Base-by-base conservation (phyloP, 2,797 vertebrate species). In the Synanceia verrucosa region DNA sequence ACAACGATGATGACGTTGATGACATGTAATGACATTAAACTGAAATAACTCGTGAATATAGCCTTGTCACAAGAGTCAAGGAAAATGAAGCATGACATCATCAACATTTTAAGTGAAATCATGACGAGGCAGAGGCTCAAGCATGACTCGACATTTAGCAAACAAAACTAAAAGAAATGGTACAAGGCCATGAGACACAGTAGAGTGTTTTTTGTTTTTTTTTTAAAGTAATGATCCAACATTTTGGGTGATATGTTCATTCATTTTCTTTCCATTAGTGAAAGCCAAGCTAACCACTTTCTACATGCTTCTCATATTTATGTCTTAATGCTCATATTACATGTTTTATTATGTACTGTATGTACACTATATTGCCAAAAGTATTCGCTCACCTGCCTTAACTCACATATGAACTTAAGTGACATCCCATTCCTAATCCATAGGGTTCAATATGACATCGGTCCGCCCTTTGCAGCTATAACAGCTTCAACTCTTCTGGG, bases 11-110 rank as follows among this genome's bases (percentile, higher is more conserved):
- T 14, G 41, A 46, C n/a, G n/a, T n/a, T 4, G 21, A 48, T 2
- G 14, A 53, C 23, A n/a, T 28, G 16, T 10, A 12, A 44, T 13
- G 5, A 44, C 3, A 23, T 28, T 50, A 26, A 43, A 41, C 36
- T n/a, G 5, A 36, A 56, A 28, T 43, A 26, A 46, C 14, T 28
- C 5, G 23, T 23, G 13, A 23, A 47, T 47, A 24, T 12, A 16
- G 12, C 0, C 9, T 9, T 18, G 16, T 34, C 10, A 59, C 56
- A 23, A 47, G 14, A n/a, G 13, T 6, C 50, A 5, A 59, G 48
- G 33, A n/a, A 48, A 62, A 28, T 26, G 51, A 79, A 47, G n/a
- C n/a, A n/a, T n/a, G n/a, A 6, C 39, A 62, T 14, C 16, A 44
- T 52, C 37, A 41, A 18, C n/a, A 57, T 28, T 57, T 43, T 21